These are phyloP conservation scores for Azorinus chamasolen DNA, from an alignment of 2,888 invertebrate species.

Conservation along the genomic window DNA sequence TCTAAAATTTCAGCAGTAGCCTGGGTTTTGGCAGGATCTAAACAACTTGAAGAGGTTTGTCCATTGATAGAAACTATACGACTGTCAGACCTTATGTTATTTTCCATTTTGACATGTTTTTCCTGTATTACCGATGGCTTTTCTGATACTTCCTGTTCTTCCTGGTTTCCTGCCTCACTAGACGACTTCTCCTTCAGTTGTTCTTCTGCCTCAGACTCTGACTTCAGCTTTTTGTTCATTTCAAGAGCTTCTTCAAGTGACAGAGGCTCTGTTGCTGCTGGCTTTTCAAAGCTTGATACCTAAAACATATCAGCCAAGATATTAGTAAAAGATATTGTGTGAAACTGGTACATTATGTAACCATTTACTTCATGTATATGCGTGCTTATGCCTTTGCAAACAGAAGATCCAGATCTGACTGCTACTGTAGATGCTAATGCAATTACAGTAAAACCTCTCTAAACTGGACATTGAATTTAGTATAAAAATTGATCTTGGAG, in stretches of 20 bases:
- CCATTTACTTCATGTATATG: no score
- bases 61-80: background rate
- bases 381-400: no score
- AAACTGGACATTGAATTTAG: no score
- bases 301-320: background rate
- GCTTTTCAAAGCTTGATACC: slow-evolving; percentile 8
- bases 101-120: background rate
- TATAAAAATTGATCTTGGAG: no score
- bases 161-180: background rate
- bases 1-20: background rate
- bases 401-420: no score
- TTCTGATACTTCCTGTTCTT: background rate
- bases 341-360: no score
- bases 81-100: background rate
- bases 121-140: background rate
- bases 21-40: background rate
- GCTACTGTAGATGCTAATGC: no score
- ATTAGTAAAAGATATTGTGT: no score
- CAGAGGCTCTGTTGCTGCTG: slow-evolving; percentile 26
- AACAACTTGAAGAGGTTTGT: no score
- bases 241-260: slow-evolving; percentile 49
- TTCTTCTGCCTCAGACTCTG: slow-evolving; percentile 1
- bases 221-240: slow-evolving; percentile 47
- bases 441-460: no score
- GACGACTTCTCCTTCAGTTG: background rate